A percentile compares a stretch with the other conserved stretches of the same genome.
phyloP scores from a whole-genome alignment of 2,888 invertebrate genomes.

The Dynastes hyllus region DNA sequence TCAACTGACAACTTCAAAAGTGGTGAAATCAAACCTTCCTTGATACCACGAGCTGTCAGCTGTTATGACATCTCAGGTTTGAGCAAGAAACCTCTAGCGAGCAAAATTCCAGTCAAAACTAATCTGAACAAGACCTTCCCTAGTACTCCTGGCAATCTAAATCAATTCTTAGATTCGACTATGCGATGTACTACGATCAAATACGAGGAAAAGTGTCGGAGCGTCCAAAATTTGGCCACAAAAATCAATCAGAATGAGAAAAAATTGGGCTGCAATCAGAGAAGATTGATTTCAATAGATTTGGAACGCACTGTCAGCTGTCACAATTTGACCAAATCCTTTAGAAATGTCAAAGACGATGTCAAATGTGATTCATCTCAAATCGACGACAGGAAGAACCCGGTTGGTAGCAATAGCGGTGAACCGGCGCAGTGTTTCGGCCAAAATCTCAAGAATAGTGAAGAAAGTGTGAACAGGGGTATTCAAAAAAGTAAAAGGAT shows the following conservation, averaged over 20 bases:
- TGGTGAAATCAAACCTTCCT: constrained; percentile 45
- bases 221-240: constrained; percentile 57
- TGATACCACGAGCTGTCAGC: constrained; percentile 64
- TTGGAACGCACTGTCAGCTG: constrained; percentile 38
- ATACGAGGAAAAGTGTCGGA: constrained; percentile 34
- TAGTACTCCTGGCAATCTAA: constrained; percentile 70
- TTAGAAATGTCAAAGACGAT: neutral
- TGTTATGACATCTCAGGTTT: constrained; percentile 61
- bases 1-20: neutral
- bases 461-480: neutral
- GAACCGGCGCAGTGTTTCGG: neutral
- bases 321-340: constrained; percentile 21
- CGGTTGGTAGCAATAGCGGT: neutral
- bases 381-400: neutral
- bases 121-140: constrained; percentile 66
- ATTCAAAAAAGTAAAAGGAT: no score
- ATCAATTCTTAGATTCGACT: constrained; percentile 59
- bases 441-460: neutral
- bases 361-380: neutral
- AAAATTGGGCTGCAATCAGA: neutral
- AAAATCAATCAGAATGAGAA: constrained; percentile 48
- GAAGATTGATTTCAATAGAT: constrained; percentile 4
- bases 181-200: constrained; percentile 55
- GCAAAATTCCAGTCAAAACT: constrained; percentile 67
- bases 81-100: constrained; percentile 51